These are phyloP conservation scores for Noctilio leporinus DNA, from an alignment of 2,113 vertebrate species.

Conservation along the genomic window DNA sequence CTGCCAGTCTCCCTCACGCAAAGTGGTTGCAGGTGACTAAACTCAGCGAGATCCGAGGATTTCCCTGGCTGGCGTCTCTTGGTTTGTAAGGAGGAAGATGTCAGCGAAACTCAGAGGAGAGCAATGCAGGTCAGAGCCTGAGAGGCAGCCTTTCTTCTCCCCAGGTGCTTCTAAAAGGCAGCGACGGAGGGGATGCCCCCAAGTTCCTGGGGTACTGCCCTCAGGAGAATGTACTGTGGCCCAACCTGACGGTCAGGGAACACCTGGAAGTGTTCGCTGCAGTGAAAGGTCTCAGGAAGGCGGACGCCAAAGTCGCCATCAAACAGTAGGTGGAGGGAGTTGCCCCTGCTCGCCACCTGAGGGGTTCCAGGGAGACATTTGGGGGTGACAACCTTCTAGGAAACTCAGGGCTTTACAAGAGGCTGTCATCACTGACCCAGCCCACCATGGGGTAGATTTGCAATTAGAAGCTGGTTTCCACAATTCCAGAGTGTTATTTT, in stretches of 20 bases:
- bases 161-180: slow-evolving; percentile 33
- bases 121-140: neutral
- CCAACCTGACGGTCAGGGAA: slow-evolving; percentile 86
- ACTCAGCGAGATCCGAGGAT: neutral
- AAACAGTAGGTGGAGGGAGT: slow-evolving; percentile 75
- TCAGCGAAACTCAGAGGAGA: neutral
- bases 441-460: too few species aligned
- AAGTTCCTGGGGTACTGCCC: slow-evolving; percentile 90
- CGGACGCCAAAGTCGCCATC: slow-evolving; percentile 75
- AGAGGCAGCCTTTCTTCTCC: neutral
- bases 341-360: fast-evolving
- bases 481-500: neutral
- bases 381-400: fast-evolving
- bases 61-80: neutral
- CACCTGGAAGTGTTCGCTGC: slow-evolving; percentile 92
- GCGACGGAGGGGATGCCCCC: fast-evolving
- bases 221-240: slow-evolving; percentile 91
- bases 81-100: neutral
- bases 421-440: too few species aligned
- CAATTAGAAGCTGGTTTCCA: neutral
- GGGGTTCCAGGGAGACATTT: fast-evolving
- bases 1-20: neutral
- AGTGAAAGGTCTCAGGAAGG: slow-evolving; percentile 87
- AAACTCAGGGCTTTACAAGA: neutral
- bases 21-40: neutral